These are phyloP conservation scores for Lethenteron reissneri DNA, from an alignment of 2,113 vertebrate genomes.

Conservation along the genomic window DNA sequence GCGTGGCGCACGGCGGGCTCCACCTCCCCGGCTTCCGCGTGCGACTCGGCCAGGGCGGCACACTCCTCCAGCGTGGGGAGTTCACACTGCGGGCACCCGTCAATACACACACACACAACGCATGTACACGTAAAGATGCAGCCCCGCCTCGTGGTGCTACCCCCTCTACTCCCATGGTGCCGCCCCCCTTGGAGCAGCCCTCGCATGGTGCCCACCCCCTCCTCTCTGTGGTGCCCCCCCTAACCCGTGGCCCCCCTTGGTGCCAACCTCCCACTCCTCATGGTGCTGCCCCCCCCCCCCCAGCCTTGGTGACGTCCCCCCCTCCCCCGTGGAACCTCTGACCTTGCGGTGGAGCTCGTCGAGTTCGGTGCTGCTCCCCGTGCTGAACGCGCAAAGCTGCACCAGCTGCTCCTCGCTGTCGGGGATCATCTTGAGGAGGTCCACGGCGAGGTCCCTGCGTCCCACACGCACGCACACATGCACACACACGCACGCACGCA, in stretches of 20 bases:
- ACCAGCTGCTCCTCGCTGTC: constrained; percentile 45
- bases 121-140: too few species aligned
- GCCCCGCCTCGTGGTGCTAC: too few species aligned
- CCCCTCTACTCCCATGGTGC: too few species aligned
- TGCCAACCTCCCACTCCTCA: too few species aligned
- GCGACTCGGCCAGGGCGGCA: constrained; percentile 32
- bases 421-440: constrained; percentile 64
- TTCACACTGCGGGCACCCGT: constrained; percentile 38
- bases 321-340: too few species aligned
- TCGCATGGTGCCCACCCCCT: too few species aligned
- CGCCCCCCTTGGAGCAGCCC: too few species aligned
- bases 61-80: constrained; percentile 53
- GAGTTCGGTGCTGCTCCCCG: constrained; percentile 43
- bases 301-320: not conserved
- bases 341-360: constrained; percentile 59
- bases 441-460: constrained; percentile 50
- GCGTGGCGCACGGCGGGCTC: constrained; percentile 53
- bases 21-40: constrained; percentile 27
- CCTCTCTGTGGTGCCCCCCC: too few species aligned
- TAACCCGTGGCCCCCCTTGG: too few species aligned
- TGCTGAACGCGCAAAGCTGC: constrained; percentile 72
- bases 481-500: too few species aligned
- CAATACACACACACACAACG: not conserved
- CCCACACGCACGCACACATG: too few species aligned
- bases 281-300: not conserved